Conservation (phyloP, 2,888 invertebrate species). For the Syrphus vitripennis region DNA sequence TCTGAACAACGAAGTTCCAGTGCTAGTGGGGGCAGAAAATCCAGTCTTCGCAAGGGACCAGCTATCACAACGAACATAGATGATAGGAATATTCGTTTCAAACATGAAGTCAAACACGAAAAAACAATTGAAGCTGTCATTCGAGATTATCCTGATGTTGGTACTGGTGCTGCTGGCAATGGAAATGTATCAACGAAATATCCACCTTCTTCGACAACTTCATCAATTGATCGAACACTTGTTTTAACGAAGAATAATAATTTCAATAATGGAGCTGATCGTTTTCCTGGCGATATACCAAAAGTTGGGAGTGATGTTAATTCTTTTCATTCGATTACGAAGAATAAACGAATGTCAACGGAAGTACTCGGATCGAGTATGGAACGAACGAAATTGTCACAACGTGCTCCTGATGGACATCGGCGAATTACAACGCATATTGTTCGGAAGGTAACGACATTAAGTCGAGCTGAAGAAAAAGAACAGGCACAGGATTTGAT, state of each 20-base stretch:
- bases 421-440: slow-evolving; percentile 93
- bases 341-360: slow-evolving; percentile 91
- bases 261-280: slow-evolving; percentile 19
- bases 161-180: slow-evolving; percentile 73
- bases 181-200: not conserved
- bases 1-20: slow-evolving; percentile 36
- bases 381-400: slow-evolving; percentile 91
- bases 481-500: slow-evolving; percentile 84
- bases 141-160: slow-evolving; percentile 80
- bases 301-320: slow-evolving; percentile 73
- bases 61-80: slow-evolving; percentile 85
- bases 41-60: slow-evolving; percentile 79
- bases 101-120: slow-evolving; percentile 83
- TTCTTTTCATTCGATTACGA: slow-evolving; percentile 89
- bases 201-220: slow-evolving; percentile 76
- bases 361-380: slow-evolving; percentile 92
- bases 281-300: slow-evolving; percentile 11
- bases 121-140: slow-evolving; percentile 83
- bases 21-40: slow-evolving; percentile 29
- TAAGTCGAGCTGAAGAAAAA: slow-evolving; percentile 92
- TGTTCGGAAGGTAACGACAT: slow-evolving; percentile 92
- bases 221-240: slow-evolving; percentile 78
- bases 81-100: slow-evolving; percentile 78
- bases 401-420: slow-evolving; percentile 89
- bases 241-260: slow-evolving; percentile 23